phyloP scores from a whole-genome alignment of 1,140 invertebrate species.

The Zaprionus kolodkinae region DNA sequence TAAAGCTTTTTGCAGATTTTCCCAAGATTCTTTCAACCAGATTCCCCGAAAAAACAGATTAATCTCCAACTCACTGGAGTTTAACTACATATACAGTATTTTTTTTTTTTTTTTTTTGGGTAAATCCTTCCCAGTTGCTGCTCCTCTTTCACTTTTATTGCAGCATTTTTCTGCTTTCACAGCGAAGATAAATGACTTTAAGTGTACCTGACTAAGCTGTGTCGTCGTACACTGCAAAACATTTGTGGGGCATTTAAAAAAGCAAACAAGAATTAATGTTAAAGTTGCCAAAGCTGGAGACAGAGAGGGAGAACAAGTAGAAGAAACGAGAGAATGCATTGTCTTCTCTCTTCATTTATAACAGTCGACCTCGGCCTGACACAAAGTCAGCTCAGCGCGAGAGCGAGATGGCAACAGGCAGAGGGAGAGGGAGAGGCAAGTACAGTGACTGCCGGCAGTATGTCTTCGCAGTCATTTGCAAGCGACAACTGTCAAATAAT shows the following conservation, averaged over 20 bases:
- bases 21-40: neutral
- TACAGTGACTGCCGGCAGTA: constrained; percentile 18
- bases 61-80: neutral
- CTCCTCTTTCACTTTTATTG: constrained; percentile 1
- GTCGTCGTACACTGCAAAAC: constrained; percentile 13
- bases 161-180: neutral
- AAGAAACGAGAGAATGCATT: neutral
- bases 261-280: constrained; percentile 64
- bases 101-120: neutral
- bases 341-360: constrained; percentile 60
- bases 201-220: constrained; percentile 17
- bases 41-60: neutral
- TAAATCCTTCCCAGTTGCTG: neutral
- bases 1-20: neutral
- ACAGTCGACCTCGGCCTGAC: constrained; percentile 43
- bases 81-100: neutral
- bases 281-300: constrained; percentile 29
- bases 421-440: constrained; percentile 8
- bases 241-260: constrained; percentile 69
- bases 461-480: constrained; percentile 52
- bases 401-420: constrained; percentile 13
- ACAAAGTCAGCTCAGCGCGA: constrained; percentile 36
- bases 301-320: neutral
- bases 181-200: constrained; percentile 36
- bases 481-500: constrained; percentile 80